phyloP scores from a whole-genome alignment of 1,140 invertebrate genomes.

The Phymorhynchus buccinoides region DNA sequence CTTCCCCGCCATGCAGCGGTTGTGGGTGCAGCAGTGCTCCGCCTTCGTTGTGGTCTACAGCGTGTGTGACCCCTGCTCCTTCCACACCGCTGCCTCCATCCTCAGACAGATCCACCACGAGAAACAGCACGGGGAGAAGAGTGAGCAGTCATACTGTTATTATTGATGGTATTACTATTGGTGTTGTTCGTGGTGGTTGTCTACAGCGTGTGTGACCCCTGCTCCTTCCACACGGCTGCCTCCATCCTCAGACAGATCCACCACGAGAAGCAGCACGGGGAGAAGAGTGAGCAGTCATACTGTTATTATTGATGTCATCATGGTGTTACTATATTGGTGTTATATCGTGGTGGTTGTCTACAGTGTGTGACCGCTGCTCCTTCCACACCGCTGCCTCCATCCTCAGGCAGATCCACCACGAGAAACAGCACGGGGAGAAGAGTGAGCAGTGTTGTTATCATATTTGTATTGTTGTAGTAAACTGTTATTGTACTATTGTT shows the following conservation, averaged over 20 bases:
- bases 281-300: neutral
- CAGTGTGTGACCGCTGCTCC: neutral
- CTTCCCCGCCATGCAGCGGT: conserved; percentile 21
- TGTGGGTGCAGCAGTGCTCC: conserved; percentile 26
- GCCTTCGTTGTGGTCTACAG: conserved; percentile 27
- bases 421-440: neutral
- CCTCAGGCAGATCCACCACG: neutral
- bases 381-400: neutral
- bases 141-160: too few relatives aligned
- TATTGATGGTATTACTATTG: too few relatives aligned
- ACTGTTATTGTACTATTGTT: too few relatives aligned
- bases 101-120: neutral
- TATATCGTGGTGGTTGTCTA: conserved; percentile 17
- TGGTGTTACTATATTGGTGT: too few relatives aligned
- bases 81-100: neutral
- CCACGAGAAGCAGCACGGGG: neutral
- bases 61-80: neutral
- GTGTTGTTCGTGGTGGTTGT: too few relatives aligned
- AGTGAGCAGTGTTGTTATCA: neutral
- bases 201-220: conserved; percentile 14
- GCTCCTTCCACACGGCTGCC: neutral
- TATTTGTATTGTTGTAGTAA: too few relatives aligned
- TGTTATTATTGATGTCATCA: too few relatives aligned
- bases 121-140: neutral
- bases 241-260: neutral